Evolutionary conservation across 2,888 invertebrate genomes (phyloP).

Genomic region (Acrobasis suavella): DNA sequence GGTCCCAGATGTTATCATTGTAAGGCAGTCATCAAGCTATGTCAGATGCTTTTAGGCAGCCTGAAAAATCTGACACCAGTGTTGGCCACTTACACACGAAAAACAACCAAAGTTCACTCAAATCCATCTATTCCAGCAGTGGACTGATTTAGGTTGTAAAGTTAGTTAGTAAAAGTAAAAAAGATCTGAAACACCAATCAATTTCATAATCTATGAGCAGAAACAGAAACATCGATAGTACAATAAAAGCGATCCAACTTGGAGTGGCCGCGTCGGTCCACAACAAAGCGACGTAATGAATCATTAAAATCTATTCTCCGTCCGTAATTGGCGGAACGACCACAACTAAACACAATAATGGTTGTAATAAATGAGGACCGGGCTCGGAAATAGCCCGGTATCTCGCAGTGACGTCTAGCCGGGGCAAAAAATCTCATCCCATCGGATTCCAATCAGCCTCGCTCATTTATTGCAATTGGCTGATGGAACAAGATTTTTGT

Average conservation of each 20-base stretch:
- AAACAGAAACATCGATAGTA: background rate
- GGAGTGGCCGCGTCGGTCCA: background rate
- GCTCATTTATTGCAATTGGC: constrained; percentile 69
- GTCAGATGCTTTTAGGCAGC: too few species aligned
- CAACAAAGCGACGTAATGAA: constrained; percentile 22
- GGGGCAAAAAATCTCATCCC: constrained; percentile 60
- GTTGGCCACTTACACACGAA: too few species aligned
- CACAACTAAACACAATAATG: constrained; percentile 54
- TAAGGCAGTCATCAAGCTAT: too few species aligned
- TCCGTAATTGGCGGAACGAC: constrained; percentile 25
- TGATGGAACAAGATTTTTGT: constrained; percentile 60
- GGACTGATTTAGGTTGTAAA: too few species aligned
- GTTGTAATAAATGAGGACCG: constrained; percentile 55
- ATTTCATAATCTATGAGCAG: background rate
- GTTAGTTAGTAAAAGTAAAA: constrained; percentile 10
- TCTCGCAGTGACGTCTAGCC: constrained; percentile 54
- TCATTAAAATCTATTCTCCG: constrained; percentile 24
- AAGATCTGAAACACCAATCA: constrained; percentile 14
- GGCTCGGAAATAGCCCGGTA: constrained; percentile 57
- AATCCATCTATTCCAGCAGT: too few species aligned
- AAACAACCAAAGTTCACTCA: too few species aligned
- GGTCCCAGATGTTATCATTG: too few species aligned
- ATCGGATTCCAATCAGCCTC: constrained; percentile 68
- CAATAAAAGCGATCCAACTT: constrained; percentile 1
- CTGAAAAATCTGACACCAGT: too few species aligned